Evolutionary conservation across 2,113 vertebrate genomes (phyloP).

Genomic region (Fukomys damarensis): DNA sequence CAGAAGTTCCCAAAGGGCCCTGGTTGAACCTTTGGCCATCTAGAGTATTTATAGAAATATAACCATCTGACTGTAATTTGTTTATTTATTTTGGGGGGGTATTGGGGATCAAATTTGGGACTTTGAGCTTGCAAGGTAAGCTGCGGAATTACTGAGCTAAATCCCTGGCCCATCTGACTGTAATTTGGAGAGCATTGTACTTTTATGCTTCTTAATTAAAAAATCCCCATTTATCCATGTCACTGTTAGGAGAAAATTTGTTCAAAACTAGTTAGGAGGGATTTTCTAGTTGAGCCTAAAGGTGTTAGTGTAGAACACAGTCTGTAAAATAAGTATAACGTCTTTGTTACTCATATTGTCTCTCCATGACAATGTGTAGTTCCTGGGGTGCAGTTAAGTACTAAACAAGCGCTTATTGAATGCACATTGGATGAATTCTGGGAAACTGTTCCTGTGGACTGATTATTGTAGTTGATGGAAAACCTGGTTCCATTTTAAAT

Average conservation of each 20-base stretch:
- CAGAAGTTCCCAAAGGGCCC: background rate
- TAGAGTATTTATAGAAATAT: conserved; percentile 40
- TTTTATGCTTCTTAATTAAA: conserved; percentile 19
- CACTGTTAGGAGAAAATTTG: conserved; percentile 22
- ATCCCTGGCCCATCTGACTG: background rate
- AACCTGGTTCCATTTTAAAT: background rate
- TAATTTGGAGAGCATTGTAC: background rate
- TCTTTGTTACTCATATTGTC: background rate
- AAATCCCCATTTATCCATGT: background rate
- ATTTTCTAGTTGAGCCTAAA: background rate
- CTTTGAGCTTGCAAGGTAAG: too few species aligned
- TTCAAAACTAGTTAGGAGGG: background rate
- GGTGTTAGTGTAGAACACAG: background rate
- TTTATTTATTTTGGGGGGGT: too few species aligned
- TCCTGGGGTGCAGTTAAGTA: background rate
- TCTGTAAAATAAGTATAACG: background rate
- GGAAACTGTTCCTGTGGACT: background rate
- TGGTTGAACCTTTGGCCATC: background rate
- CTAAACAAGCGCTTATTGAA: background rate
- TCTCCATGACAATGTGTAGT: background rate
- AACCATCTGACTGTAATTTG: background rate
- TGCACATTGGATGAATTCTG: background rate
- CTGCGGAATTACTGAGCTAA: too few species aligned
- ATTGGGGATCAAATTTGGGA: too few species aligned
- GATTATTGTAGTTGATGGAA: background rate